Conservation (phyloP, 2,888 invertebrate species). For the Lapara coniferarum region DNA sequence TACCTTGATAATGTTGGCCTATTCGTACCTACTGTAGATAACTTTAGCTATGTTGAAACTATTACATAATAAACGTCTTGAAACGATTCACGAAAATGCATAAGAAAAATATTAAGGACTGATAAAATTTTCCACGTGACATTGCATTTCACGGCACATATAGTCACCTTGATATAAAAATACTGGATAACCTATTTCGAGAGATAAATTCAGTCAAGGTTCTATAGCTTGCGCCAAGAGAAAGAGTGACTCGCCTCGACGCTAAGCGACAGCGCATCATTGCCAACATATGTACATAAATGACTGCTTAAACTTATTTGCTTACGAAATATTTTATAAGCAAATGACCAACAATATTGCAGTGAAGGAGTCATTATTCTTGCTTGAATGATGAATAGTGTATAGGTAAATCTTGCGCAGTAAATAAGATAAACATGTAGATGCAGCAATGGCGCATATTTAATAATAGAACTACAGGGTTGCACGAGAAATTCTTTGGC, state of each 20-base stretch:
- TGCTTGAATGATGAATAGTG: conserved; percentile 14
- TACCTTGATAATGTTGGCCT: too few relatives aligned
- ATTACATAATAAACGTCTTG: too few relatives aligned
- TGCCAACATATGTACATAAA: conserved; percentile 65
- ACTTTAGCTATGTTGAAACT: too few relatives aligned
- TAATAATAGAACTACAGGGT: not conserved
- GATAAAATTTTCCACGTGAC: too few relatives aligned
- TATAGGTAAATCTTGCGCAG: not conserved
- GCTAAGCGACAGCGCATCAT: conserved; percentile 58
- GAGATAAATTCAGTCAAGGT: conserved; percentile 31
- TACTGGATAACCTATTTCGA: conserved; percentile 15
- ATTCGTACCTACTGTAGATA: too few relatives aligned
- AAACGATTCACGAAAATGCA: not conserved
- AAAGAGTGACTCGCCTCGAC: conserved; percentile 58
- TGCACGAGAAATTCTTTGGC: not conserved
- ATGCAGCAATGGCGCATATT: not conserved
- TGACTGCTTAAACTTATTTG: conserved; percentile 44
- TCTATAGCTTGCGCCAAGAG: conserved; percentile 61
- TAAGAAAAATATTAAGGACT: not conserved
- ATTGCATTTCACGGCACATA: too few relatives aligned
- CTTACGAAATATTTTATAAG: conserved; percentile 41
- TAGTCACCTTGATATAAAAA: too few relatives aligned
- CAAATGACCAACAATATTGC: conserved; percentile 34
- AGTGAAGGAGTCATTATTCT: conserved; percentile 25
- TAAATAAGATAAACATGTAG: conserved; percentile 4